phyloP scores from a whole-genome alignment of 1,140 invertebrate genomes.

The Physella acuta region DNA sequence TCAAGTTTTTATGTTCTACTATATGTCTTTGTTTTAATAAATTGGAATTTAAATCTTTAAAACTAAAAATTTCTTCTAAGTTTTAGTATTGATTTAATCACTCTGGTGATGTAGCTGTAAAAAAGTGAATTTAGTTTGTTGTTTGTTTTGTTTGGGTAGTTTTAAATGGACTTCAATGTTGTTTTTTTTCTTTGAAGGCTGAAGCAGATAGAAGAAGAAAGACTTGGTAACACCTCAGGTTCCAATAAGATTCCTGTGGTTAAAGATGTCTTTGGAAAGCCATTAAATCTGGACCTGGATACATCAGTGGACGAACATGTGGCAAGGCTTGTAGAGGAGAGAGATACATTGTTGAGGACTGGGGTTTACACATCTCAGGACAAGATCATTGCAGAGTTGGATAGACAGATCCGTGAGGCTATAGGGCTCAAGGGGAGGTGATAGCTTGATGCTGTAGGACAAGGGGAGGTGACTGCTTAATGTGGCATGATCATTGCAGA shows the following conservation, averaged over 20 bases:
- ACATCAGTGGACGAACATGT: conserved; percentile 56
- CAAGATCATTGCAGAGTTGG: conserved; percentile 59
- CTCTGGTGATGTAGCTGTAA: no score
- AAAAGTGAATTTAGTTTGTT: no score
- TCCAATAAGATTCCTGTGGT: conserved; percentile 24
- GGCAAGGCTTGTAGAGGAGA: conserved; percentile 58
- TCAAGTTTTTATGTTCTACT: no score
- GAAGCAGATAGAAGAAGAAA: conserved; percentile 48
- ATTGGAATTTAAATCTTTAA: no score
- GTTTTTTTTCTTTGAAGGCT: conserved; percentile 38
- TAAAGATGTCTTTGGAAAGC: conserved; percentile 17
- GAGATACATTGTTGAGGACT: conserved; percentile 59
- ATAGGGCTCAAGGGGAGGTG: conserved; percentile 43
- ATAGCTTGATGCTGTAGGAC: no score
- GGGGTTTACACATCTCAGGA: conserved; percentile 61
- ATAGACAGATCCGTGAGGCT: conserved; percentile 58
- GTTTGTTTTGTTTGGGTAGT: not conserved
- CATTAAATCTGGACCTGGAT: conserved; percentile 38
- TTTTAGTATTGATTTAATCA: no score
- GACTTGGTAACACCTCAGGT: conserved; percentile 35
- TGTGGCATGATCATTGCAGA: conserved; percentile 61
- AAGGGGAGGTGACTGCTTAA: no score
- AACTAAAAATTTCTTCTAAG: no score
- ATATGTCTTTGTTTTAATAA: no score
- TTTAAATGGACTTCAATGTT: not conserved